Percentiles rank a stretch among this genome's conserved stretches.
These are phyloP conservation scores for Cephus rjabovi DNA, from an alignment of 2,888 invertebrate genomes.

Conservation along the genomic window DNA sequence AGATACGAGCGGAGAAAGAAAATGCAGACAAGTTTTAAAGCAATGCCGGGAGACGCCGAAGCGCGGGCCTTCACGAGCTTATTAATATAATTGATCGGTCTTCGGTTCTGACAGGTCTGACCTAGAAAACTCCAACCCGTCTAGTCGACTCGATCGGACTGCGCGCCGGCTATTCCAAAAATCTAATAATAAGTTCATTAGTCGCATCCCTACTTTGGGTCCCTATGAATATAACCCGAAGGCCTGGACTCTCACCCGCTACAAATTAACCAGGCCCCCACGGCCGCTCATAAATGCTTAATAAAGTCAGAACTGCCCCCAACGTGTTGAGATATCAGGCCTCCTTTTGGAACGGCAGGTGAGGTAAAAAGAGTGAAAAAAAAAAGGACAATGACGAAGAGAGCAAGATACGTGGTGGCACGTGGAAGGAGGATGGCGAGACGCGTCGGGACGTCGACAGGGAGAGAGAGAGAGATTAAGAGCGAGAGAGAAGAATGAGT, in stretches of 20 bases:
- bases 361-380: not conserved
- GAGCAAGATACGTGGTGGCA: not conserved
- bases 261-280: constrained; percentile 36
- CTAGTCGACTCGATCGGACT: constrained; percentile 6
- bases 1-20: constrained; percentile 1
- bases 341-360: constrained; percentile 1
- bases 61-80: constrained; percentile 13
- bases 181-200: constrained; percentile 58
- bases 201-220: constrained; percentile 19
- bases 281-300: constrained; percentile 36
- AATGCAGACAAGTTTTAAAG: constrained; percentile 1
- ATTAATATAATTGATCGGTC: constrained; percentile 40
- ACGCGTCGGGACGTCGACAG: not conserved
- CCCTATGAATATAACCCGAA: not conserved
- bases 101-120: constrained; percentile 39
- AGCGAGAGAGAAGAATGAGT: constrained; percentile 3
- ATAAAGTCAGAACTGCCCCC: constrained; percentile 35
- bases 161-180: constrained; percentile 27
- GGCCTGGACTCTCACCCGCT: constrained; percentile 25
- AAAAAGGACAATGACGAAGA: constrained; percentile 1
- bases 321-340: constrained; percentile 24
- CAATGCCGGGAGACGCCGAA: constrained; percentile 13
- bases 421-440: not conserved
- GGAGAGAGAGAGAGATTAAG: not conserved
- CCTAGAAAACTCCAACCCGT: constrained; percentile 35